phyloP scores from a whole-genome alignment of 2,797 vertebrate genomes.

The Bradypus variegatus region DNA sequence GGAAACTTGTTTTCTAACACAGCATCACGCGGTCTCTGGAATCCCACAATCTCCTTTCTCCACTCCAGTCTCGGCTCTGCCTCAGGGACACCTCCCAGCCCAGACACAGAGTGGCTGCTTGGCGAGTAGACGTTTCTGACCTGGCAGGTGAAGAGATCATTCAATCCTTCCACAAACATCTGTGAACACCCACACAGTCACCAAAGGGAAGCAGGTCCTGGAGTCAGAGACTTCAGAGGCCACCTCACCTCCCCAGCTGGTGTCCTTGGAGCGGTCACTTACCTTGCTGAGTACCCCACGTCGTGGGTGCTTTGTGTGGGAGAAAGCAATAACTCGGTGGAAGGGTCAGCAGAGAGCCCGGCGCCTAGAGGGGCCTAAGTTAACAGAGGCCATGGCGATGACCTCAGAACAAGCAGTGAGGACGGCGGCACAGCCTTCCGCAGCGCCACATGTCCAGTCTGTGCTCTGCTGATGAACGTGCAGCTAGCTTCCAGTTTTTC shows the following conservation, averaged over 20 bases:
- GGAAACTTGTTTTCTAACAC: not conserved
- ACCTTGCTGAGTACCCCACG: not conserved
- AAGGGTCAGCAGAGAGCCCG: not conserved
- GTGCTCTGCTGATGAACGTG: not conserved
- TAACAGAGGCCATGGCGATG: not conserved
- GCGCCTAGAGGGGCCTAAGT: not conserved
- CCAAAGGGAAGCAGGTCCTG: not conserved
- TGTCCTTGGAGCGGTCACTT: not conserved
- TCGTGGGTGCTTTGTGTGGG: accelerated
- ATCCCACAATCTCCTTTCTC: not conserved
- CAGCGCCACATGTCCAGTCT: accelerated
- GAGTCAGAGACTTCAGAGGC: not conserved
- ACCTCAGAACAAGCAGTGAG: not conserved
- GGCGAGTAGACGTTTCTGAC: not conserved
- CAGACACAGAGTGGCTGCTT: not conserved
- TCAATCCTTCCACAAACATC: not conserved
- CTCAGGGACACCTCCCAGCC: too few relatives aligned
- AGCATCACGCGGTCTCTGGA: not conserved
- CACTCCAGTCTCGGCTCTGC: not conserved
- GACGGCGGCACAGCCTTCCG: accelerated
- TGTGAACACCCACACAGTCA: too few relatives aligned
- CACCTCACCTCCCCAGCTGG: too few relatives aligned
- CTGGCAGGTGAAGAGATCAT: not conserved
- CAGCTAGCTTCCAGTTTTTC: not conserved
- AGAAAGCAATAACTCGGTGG: not conserved